Percentiles rank a stretch among this genome's conserved stretches.
These are phyloP conservation scores for Stichodactyla helianthus DNA, from an alignment of 64 coral and sea anemone species.

Conservation along the genomic window DNA sequence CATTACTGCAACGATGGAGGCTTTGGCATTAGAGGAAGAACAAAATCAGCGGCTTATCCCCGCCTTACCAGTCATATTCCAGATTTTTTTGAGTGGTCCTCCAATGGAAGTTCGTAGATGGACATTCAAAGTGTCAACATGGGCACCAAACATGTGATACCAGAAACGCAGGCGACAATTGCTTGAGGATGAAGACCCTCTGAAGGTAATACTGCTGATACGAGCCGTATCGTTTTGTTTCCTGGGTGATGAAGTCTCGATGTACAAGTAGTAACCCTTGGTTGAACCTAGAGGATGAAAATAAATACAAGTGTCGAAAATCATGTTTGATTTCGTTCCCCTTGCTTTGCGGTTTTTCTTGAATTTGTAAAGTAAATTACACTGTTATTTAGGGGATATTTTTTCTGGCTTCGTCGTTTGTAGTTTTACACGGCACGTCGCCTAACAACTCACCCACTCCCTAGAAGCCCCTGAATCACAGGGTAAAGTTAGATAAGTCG, in stretches of 20 bases:
- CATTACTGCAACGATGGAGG: too few relatives aligned
- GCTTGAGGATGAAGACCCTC: slow-evolving; percentile 28
- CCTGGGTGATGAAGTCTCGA: slow-evolving; percentile 88
- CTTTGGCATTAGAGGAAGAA: too few relatives aligned
- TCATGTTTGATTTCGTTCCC: too few relatives aligned
- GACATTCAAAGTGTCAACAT: slow-evolving; percentile 74
- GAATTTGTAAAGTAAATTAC: too few relatives aligned
- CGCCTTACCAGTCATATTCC: slow-evolving; percentile 77
- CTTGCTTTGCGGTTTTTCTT: too few relatives aligned
- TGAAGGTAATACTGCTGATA: slow-evolving; percentile 79
- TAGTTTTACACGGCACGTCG: too few relatives aligned
- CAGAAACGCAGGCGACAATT: slow-evolving; percentile 82
- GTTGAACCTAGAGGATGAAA: slow-evolving; percentile 47
- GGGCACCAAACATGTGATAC: slow-evolving; percentile 96
- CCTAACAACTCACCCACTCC: too few relatives aligned
- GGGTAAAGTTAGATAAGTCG: too few relatives aligned
- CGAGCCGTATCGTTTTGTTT: slow-evolving; percentile 81
- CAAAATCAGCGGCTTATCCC: too few relatives aligned
- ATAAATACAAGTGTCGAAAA: neutral
- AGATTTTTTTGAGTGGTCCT: slow-evolving; percentile 58
- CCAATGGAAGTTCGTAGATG: slow-evolving; percentile 52
- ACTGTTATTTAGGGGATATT: too few relatives aligned
- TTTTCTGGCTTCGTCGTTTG: too few relatives aligned
- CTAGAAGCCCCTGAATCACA: too few relatives aligned
- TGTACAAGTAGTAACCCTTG: slow-evolving; percentile 82